Evolutionary conservation across 2,888 invertebrate species (phyloP).

Genomic region (Agrotis segetum): DNA sequence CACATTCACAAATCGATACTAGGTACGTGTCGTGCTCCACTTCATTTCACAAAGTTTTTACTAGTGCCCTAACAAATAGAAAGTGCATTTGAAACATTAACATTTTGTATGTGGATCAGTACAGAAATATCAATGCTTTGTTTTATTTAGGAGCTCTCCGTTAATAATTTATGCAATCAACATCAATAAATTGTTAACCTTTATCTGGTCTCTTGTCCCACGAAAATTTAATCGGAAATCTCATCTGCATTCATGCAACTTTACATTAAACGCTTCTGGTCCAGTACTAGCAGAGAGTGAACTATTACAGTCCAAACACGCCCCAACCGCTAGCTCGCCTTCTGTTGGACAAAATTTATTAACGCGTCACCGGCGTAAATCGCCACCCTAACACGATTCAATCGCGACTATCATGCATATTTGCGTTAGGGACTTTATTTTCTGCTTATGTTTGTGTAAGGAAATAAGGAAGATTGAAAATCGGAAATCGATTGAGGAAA

Average conservation of each 20-base stretch:
- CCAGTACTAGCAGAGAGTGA: conserved; percentile 4
- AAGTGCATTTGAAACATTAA: no score
- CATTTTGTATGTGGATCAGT: no score
- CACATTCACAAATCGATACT: no score
- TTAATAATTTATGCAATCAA: no score
- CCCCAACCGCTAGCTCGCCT: conserved; percentile 39
- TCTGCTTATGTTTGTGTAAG: conserved; percentile 8
- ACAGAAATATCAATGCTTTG: no score
- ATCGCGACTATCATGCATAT: conserved; percentile 53
- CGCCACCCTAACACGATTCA: conserved; percentile 60
- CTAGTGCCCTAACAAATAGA: no score
- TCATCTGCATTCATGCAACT: not conserved
- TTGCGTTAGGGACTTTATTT: conserved; percentile 22
- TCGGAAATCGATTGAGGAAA: not conserved
- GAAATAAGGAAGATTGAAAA: not conserved
- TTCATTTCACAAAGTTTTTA: no score
- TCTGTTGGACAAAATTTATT: conserved; percentile 60
- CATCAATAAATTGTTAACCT: no score
- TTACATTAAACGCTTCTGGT: not conserved
- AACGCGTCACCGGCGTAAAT: conserved; percentile 62
- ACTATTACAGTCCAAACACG: conserved; percentile 40
- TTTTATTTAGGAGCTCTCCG: no score
- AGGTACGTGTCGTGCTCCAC: no score
- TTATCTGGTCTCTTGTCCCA: no score
- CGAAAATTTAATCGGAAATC: no score